Base-by-base conservation (phyloP, 2,113 vertebrate genomes). In the Pterocles burchelli region DNA sequence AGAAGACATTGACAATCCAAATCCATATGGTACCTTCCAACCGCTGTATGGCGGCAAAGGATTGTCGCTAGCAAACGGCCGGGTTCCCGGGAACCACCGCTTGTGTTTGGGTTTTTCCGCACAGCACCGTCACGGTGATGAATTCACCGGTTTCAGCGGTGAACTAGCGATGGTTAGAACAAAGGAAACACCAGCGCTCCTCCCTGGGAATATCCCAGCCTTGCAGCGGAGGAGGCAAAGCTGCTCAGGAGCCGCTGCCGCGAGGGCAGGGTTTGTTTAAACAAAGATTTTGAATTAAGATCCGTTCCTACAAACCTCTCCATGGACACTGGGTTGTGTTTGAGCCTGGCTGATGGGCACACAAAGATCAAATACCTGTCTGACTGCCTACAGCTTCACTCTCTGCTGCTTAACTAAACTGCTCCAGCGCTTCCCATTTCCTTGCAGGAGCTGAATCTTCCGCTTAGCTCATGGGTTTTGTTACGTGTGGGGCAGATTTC, bases 11-110 rank as follows among this genome's bases (percentile, higher is more conserved):
- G 38, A 22, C 22, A 65, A 76, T 2, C 10, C 82, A 11, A 9
- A 65, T 4, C 3, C 14, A 2, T 2, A 2, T 74, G 26, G 78
- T 2, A 24, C 62, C 71, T 62, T 2, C 1, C 33, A 5, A 29
- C 6, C 6, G 3, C 22, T 36, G 5, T 1, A 2, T 0, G 25
- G n/a, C 21, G 74, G 90, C 45, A 34, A 25, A 55, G n/a, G 46
- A 10, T 0, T 3, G 66, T 4, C 26, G 77, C 48, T 55, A 1
- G 8, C 11, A 8, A 55, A 3, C 1, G 8, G 20, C 9, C 0
- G 1, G 43, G 57, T 7, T 48, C 65, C 58, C 2, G 59, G 31
- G n/a, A 29, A 54, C 15, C 28, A 1, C 7, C 33, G 1, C 9
- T 14, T 8, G 5, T 22, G 2, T 29, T 33, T 3, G 2, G 38